A percentile compares a stretch with the other conserved stretches of the same genome.
Conservation (phyloP, 2,888 invertebrate genomes). For the Acanthosepion pharaonis region DNA sequence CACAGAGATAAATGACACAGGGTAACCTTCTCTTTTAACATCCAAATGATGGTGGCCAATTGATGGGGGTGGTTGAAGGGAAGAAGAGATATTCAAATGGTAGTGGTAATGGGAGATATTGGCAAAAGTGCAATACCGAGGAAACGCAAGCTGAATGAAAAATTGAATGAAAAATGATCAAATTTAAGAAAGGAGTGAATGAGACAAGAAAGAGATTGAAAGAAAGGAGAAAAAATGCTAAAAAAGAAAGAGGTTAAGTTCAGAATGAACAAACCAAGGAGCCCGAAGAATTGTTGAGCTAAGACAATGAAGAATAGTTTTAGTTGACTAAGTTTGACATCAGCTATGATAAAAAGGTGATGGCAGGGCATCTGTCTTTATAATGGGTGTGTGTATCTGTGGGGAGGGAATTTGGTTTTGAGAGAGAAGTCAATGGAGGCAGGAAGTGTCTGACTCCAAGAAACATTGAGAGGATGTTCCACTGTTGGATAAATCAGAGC, state of each 20-base stretch:
- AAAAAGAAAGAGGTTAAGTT: neutral
- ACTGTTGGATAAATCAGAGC: neutral
- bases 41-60: too few relatives aligned
- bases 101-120: neutral
- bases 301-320: neutral
- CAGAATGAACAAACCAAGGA: neutral
- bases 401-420: neutral
- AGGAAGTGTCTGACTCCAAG: neutral
- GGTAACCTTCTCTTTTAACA: neutral
- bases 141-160: neutral
- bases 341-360: neutral
- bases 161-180: neutral
- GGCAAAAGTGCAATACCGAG: neutral
- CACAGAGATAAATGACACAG: neutral
- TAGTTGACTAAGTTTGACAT: neutral
- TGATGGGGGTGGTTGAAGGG: neutral
- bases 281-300: neutral
- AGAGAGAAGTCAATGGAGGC: neutral
- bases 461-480: neutral
- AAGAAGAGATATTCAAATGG: too few relatives aligned
- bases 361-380: neutral
- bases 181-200: neutral
- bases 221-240: neutral
- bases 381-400: neutral
- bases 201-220: neutral